Conservation (phyloP, 2,113 vertebrate genomes). For the Okapia johnstoni region DNA sequence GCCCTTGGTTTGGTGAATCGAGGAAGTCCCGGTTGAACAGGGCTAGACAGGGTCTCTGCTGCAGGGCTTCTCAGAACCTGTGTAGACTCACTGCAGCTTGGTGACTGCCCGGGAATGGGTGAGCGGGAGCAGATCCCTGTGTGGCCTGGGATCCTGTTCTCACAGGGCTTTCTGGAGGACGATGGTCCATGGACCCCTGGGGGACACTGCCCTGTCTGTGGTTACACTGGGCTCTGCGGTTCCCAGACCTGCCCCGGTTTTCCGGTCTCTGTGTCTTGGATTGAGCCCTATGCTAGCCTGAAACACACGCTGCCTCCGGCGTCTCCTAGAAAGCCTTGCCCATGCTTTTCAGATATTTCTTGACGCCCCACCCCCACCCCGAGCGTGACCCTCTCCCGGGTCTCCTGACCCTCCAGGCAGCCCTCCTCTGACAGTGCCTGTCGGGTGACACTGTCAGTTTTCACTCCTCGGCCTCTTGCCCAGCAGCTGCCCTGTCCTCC, state of each 20-base stretch:
- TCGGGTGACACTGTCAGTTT: neutral
- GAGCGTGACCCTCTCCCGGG: neutral
- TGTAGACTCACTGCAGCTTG: accelerated
- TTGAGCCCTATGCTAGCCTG: neutral
- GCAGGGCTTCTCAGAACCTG: neutral
- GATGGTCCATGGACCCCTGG: accelerated
- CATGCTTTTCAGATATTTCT: neutral
- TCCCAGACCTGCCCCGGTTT: neutral
- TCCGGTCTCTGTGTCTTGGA: neutral
- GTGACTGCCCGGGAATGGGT: neutral
- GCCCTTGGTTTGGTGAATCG: neutral
- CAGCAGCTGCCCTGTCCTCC: accelerated
- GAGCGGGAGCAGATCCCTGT: accelerated
- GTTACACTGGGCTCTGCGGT: neutral
- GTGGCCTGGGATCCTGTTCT: neutral
- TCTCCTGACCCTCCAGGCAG: neutral
- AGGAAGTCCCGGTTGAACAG: neutral
- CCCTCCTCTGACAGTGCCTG: neutral
- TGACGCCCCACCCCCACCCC: neutral
- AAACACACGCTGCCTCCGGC: neutral
- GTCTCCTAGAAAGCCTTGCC: neutral
- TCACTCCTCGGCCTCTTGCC: neutral
- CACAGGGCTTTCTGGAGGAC: neutral
- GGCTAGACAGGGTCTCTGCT: neutral
- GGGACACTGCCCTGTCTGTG: neutral